Conservation (phyloP, 64 coral and sea anemone species). For the Platygyra sinensis region DNA sequence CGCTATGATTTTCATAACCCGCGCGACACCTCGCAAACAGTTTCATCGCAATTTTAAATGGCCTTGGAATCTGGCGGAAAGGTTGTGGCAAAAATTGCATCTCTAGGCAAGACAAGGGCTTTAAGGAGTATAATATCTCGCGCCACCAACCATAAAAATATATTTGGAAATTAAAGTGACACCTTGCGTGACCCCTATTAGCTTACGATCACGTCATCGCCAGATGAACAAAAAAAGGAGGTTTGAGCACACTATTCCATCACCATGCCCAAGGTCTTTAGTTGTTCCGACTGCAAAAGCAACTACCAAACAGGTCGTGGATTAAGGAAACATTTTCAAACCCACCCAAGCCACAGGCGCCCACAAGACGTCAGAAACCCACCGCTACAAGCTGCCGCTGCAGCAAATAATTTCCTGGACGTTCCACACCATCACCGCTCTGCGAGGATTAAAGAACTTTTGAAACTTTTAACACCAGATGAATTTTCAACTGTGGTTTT, state of each 20-base stretch:
- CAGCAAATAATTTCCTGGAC: conserved; percentile 38
- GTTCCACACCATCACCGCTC: conserved; percentile 11
- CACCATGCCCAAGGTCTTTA: neutral
- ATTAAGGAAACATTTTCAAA: conserved; percentile 18
- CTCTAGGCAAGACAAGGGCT: neutral
- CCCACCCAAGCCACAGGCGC: conserved; percentile 13
- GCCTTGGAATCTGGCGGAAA: conserved; percentile 13
- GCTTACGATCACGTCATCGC: conserved; percentile 3
- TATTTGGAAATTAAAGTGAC: conserved; percentile 48
- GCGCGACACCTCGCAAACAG: conserved; percentile 13
- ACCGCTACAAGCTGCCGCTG: conserved; percentile 7
- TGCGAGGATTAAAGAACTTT: conserved; percentile 27
- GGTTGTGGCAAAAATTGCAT: neutral
- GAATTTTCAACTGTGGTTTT: conserved; percentile 12
- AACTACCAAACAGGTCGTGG: no score
- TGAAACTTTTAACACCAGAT: conserved; percentile 30
- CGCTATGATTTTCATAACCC: conserved; percentile 27
- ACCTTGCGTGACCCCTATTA: conserved; percentile 16
- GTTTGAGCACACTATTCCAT: no score
- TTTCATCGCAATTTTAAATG: conserved; percentile 27
- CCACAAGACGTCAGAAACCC: neutral
- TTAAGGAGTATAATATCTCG: conserved; percentile 27
- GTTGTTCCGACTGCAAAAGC: no score
- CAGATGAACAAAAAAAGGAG: neutral
- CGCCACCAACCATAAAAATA: conserved; percentile 19